Evolutionary conservation across 2,888 invertebrate species (phyloP).

Genomic region (Seira sanloemensis): DNA sequence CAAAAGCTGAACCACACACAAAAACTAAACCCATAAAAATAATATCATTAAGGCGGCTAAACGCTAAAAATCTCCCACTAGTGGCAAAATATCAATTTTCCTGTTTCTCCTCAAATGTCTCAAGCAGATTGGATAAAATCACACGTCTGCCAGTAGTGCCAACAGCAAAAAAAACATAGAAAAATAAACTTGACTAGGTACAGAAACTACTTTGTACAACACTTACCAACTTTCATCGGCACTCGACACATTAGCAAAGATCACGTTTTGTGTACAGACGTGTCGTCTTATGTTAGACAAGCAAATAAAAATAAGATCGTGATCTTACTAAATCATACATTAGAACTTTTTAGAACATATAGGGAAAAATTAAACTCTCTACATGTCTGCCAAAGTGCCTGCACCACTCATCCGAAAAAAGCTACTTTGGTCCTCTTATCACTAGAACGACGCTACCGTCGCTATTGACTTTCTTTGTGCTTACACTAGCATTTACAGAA

Average conservation of each 20-base stretch:
- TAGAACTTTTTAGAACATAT: background rate
- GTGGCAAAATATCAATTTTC: background rate
- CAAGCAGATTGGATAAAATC: too few relatives aligned
- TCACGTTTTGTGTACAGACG: background rate
- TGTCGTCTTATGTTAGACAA: background rate
- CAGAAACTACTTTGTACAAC: too few relatives aligned
- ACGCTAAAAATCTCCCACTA: background rate
- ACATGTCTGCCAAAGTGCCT: background rate
- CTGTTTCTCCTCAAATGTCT: background rate
- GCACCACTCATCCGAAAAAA: background rate
- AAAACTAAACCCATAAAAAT: too few relatives aligned
- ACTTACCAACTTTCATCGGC: too few relatives aligned
- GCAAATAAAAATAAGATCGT: background rate
- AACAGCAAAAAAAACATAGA: too few relatives aligned
- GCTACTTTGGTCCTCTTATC: slow-evolving; percentile 14
- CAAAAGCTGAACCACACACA: too few relatives aligned
- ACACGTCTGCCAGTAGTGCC: too few relatives aligned
- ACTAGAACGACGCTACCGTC: slow-evolving; percentile 35
- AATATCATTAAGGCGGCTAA: background rate
- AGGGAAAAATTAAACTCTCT: background rate
- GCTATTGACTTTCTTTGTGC: background rate
- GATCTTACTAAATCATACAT: too few relatives aligned
- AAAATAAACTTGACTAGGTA: too few relatives aligned
- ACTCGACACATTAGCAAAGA: too few relatives aligned
- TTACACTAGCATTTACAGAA: slow-evolving; percentile 26